A percentile compares a stretch with the other conserved stretches of the same genome.
These are phyloP conservation scores for Hyalella azteca DNA, from an alignment of 2,888 invertebrate genomes.

Conservation along the genomic window DNA sequence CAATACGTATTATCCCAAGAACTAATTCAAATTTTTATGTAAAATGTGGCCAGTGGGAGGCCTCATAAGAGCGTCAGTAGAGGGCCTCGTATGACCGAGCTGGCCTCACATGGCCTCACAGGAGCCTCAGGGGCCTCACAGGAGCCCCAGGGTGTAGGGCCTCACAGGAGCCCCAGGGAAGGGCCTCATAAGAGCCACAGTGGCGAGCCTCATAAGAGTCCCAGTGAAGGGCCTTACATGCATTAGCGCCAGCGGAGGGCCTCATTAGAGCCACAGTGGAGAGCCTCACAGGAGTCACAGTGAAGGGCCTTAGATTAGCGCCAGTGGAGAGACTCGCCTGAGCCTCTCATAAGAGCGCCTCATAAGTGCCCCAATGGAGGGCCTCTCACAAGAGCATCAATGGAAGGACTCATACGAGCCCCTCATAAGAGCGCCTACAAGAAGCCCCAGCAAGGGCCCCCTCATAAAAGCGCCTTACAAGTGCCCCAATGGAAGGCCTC, in stretches of 20 bases:
- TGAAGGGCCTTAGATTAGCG: background rate
- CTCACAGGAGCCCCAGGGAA: background rate
- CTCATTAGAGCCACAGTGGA: background rate
- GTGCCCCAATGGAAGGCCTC: too few species aligned
- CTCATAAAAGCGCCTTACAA: too few species aligned
- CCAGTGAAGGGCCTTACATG: background rate
- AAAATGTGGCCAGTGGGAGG: background rate
- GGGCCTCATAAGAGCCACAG: background rate
- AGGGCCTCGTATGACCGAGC: too few species aligned
- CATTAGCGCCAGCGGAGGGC: background rate
- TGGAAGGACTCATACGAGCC: too few species aligned
- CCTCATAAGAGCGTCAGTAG: too few species aligned
- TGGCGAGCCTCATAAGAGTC: background rate
- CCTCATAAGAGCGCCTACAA: too few species aligned
- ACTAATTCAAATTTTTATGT: background rate
- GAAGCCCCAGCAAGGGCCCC: too few species aligned
- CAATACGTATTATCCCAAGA: background rate
- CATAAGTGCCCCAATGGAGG: too few species aligned
- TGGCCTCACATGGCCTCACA: background rate
- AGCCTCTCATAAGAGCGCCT: too few species aligned
- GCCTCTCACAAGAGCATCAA: too few species aligned
- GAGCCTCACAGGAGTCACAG: background rate
- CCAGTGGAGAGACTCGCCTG: too few species aligned
- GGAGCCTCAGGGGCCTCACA: background rate
- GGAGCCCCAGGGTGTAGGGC: background rate